Percentiles rank a stretch among this genome's conserved stretches.
Conservation (phyloP, 2,797 vertebrate species). For the Rhinella marina region DNA sequence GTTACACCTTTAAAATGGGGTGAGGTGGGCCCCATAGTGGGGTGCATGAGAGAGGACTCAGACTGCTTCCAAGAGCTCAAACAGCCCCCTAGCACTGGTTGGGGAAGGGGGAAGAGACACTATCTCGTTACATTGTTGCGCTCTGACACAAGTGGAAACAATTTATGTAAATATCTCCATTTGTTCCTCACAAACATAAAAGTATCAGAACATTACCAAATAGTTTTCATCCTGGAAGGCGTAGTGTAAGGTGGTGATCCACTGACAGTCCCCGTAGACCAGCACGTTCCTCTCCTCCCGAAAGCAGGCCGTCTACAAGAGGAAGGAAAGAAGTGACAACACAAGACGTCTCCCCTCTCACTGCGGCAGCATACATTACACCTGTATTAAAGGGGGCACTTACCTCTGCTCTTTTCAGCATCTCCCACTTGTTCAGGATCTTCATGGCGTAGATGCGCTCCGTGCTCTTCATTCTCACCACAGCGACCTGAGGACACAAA, state of each 20-base stretch:
- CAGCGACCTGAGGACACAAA: slow-evolving; percentile 85
- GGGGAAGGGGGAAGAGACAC: no score
- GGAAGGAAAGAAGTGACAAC: not conserved
- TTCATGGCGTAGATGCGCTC: slow-evolving; percentile 99
- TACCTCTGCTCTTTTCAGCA: slow-evolving; percentile 98
- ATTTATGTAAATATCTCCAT: no score
- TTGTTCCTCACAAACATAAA: not conserved
- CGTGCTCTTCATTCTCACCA: slow-evolving; percentile 97
- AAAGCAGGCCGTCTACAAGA: slow-evolving; percentile 92
- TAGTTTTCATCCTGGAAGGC: slow-evolving; percentile 98
- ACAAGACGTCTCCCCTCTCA: not conserved
- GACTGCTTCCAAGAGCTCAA: no score
- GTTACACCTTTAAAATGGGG: no score
- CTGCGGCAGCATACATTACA: not conserved
- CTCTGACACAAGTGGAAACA: no score
- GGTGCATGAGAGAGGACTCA: no score
- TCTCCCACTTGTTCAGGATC: slow-evolving; percentile 99
- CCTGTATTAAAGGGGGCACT: slow-evolving; percentile 65
- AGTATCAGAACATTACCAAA: slow-evolving; percentile 77
- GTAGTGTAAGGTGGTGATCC: slow-evolving; percentile 96
- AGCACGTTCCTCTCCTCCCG: slow-evolving; percentile 93
- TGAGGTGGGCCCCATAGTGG: no score
- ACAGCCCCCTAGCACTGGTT: no score
- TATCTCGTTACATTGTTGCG: no score
- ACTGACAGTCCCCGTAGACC: slow-evolving; percentile 95